Conservation (phyloP, 30 jellyfish, hydroid and myxozoan genomes). For the Aurelia sp. region DNA sequence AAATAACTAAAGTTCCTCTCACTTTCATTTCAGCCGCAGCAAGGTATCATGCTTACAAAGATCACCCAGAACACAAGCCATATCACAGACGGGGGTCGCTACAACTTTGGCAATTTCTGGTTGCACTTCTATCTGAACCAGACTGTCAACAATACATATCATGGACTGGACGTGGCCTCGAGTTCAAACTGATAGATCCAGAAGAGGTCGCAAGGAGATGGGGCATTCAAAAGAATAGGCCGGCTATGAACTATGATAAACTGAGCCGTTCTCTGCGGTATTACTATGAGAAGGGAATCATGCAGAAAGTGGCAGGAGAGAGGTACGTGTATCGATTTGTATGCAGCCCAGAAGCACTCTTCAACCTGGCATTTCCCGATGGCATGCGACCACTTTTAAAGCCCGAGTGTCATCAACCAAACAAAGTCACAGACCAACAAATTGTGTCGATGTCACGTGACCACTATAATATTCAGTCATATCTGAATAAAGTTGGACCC, state of each 20-base stretch:
- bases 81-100: conserved; percentile 95
- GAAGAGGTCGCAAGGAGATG: conserved; percentile 99
- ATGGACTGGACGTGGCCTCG: conserved; percentile 99
- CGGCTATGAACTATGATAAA: conserved; percentile 99
- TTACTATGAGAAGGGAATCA: conserved; percentile 96
- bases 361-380: conserved; percentile 91
- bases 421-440: conserved; percentile 92
- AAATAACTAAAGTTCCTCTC: no score
- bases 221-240: conserved; percentile 99
- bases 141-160: conserved; percentile 97
- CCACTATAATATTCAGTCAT: conserved; percentile 74
- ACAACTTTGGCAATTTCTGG: conserved; percentile 98
- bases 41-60: conserved; percentile 69
- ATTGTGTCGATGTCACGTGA: conserved; percentile 72
- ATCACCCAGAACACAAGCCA: conserved; percentile 79
- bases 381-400: conserved; percentile 97
- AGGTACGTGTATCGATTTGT: conserved; percentile 96
- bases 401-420: conserved; percentile 98
- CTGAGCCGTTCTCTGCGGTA: conserved; percentile 95
- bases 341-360: conserved; percentile 95
- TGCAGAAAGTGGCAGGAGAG: conserved; percentile 99
- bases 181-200: conserved; percentile 95
- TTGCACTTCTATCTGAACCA: conserved; percentile 93
- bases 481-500: conserved; percentile 58
- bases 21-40: conserved; percentile 38